Evolutionary conservation across 2,888 invertebrate genomes (phyloP), one percentile per base, ranked within the genome.

Genomic region (Rhagophthalmus giganteus): DNA sequence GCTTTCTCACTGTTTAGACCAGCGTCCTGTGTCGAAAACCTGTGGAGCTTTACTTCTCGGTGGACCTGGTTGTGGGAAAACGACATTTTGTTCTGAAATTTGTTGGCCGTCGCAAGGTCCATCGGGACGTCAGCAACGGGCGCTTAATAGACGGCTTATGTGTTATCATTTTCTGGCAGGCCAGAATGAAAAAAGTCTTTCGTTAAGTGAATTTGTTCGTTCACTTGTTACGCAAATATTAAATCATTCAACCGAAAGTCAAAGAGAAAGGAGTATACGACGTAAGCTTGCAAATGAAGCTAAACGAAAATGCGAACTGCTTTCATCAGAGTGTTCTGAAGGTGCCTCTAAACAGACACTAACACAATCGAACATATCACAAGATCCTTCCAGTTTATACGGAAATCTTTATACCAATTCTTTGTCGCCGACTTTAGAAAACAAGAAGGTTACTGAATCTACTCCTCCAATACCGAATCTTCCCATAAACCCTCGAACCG

Each of bases 41-140:
- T 90, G 91, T 63, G 96, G 96, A 0, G 90, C 93, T 1, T 79
- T 96, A 32, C 84, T 97, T 41, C 78, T 95, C 52, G 84, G 84
- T 16, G 94, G 94, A 1, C 90, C 95, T 0, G 97, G 96, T 11
- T 91, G 93, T 60, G 97, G 97, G 0, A 97, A 97, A 72, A 94
- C 95, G 2, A 92, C 95, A 13, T 80, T 95, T 31, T 88, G 91
- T 69, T 85, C 87, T 46, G 91, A 94, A 69, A 73, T 90, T 26
- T 85, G 86, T 27, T 83, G 82, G 73, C 89, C 89, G 0, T 84
- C 86, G 0, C 78, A 77, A 7, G 85, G 85, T 0, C 80, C 85
- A 0, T 79, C 82, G 26, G 85, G 85, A 38, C 73, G 87, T 27
- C 86, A 87, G 62, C 87, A 88, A 68, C 75, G 87, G 24, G 81